phyloP scores from a whole-genome alignment of 2,797 vertebrate genomes.

The Bradypodion pumilum region DNA sequence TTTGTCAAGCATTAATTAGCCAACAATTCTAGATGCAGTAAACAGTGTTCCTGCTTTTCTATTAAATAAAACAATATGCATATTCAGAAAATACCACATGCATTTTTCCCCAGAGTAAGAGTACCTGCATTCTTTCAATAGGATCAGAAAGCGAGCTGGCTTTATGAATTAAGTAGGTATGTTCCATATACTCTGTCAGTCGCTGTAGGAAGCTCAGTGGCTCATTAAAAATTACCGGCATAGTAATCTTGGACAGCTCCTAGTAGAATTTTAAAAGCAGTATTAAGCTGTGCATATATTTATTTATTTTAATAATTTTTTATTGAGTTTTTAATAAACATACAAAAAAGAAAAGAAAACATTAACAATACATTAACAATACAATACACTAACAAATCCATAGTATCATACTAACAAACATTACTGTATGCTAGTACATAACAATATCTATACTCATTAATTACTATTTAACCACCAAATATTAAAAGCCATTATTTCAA shows the following conservation, averaged over 20 bases:
- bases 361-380: too few species aligned
- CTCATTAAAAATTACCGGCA: constrained; percentile 98
- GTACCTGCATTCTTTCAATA: constrained; percentile 94
- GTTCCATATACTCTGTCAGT: constrained; percentile 97
- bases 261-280: constrained; percentile 64
- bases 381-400: too few species aligned
- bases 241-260: constrained; percentile 98
- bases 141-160: constrained; percentile 87
- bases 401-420: too few species aligned
- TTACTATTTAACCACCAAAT: too few species aligned
- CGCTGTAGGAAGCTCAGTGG: constrained; percentile 97
- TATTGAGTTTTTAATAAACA: too few species aligned
- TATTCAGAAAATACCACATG: neutral
- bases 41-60: too few species aligned
- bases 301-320: too few species aligned
- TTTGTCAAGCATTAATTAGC: neutral
- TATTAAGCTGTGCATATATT: constrained; percentile 15
- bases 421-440: too few species aligned
- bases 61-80: too few species aligned
- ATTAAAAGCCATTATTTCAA: too few species aligned
- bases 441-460: too few species aligned
- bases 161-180: constrained; percentile 97
- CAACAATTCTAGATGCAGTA: neutral
- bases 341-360: too few species aligned
- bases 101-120: neutral